Base-by-base conservation (phyloP, 1,140 invertebrate genomes). In the Drosophila takahashii region DNA sequence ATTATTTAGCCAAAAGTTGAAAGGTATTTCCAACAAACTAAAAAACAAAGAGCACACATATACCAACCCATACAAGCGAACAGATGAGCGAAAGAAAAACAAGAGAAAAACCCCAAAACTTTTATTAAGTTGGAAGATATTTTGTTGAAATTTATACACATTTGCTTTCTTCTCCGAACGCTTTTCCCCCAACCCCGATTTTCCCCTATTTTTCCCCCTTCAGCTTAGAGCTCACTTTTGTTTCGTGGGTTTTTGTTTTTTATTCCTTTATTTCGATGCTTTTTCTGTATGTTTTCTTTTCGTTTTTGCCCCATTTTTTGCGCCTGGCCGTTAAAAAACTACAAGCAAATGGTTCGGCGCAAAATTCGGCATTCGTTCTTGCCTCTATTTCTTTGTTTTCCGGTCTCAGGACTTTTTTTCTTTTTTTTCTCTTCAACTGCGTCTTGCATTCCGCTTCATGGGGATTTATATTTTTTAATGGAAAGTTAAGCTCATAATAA, bases 101-200 rank as follows among this genome's bases (percentile, higher is more conserved):
- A 77, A 73, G 50, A 42, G 53, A 71, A 70, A 61, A 76, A 64
- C 60, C 79, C 76, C 75, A 65, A 79, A 89, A 89, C 84, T 87
- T 87, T 87, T 89, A 87, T 89, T 89, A 89, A 89, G 84, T 89
- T 89, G 76, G 65, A 89, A 89, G 84, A 84, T 87, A 87, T 89
- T 87, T 87, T 87, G 84, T 89, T 89, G 79, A 89, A 89, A 89
- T 89, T 87, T 89, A 89, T 89, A 89, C 84, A 89, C 83, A 87
- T 86, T 85, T 78, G 79, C 81, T 76, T 87, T 81, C 70, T 76
- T 71, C 58, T 26, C 41, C 45, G 39, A 58, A 32, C 42, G 10
- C 2, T 15, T 36, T 47, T 47, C 13, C 18, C 9, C 26, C 27
- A 3, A 27, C 13, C 26, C 22, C 22, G 22, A 2, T 22, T 22